Base-by-base conservation (phyloP, 2,888 invertebrate species). In the Cantharis lateralis region DNA sequence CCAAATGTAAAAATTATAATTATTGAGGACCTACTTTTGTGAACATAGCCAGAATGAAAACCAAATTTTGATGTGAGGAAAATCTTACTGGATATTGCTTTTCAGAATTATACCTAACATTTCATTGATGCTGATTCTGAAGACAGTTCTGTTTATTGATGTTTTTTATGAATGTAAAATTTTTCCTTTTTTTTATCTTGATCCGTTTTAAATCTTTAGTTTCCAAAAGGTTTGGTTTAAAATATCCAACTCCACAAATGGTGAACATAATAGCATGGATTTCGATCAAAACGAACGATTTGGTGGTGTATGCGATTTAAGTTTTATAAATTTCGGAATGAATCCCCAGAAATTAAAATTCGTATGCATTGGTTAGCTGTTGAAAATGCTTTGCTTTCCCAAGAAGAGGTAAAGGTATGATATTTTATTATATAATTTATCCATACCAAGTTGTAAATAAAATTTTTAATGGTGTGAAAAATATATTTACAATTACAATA, bases 291-390 rank as follows among this genome's bases (percentile, higher is more conserved):
- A 94, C 80, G 91, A 97, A 81, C 98, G 98, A 61, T 98, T 99
- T 87, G 92, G 98, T 68, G 98, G 98, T 70, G 98, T 98, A 0
- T 91, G 98, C 77, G 98, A 99, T 87, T 89, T 99, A n/a, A 96
- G 97, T 89, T 98, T 98, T 86, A 93, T 94, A 16, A 98, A 89
- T 89, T 98, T 28, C 98, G 96, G 0, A 98, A 98, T 89, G 91
- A 97, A 62, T 98, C 98, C 0, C 88, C 97, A 62, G 95, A 96
- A 83, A 93, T 96, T 15, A 92, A 95, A 0, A 87, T 98, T 3
- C 91, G 97, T 86, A 95, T 98, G 48, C 99, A 99, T 89, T 99
- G 98, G 99, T 90, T 98, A 79, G 96, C 94, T 86, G 98, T 98
- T 78, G 98, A 99, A 87, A 99, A 99, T 3, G 94, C 98, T 48